Evolutionary conservation across 2,888 invertebrate species (phyloP).

Genomic region (Philhelius pedissequus): DNA sequence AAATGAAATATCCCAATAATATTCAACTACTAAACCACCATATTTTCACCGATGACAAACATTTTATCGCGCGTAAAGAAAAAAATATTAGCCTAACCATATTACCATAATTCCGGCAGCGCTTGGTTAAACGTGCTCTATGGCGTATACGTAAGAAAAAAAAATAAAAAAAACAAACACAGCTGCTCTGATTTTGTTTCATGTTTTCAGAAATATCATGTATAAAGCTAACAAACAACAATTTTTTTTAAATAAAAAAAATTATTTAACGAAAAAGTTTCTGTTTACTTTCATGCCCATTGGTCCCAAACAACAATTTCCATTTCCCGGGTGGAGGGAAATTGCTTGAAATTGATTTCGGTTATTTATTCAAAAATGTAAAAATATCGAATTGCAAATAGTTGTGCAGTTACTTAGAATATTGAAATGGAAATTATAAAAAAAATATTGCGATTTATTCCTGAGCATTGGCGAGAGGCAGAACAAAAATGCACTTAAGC

Average conservation of each 20-base stretch:
- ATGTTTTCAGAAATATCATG: not conserved
- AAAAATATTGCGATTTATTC: not conserved
- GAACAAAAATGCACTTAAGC: not conserved
- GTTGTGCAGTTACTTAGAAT: not conserved
- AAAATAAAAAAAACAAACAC: not conserved
- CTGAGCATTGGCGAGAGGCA: too few relatives aligned
- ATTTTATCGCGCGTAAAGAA: not conserved
- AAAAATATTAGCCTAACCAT: not conserved
- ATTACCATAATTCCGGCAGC: not conserved
- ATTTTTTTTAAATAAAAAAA: not conserved
- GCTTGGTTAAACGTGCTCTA: not conserved
- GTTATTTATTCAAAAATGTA: not conserved
- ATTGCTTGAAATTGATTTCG: not conserved
- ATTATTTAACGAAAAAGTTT: not conserved
- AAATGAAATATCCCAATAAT: not conserved
- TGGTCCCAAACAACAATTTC: not conserved
- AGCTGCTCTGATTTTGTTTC: not conserved
- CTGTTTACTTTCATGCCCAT: not conserved
- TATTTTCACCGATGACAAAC: not conserved
- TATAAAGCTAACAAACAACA: not conserved
- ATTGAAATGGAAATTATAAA: not conserved
- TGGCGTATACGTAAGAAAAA: conserved; percentile 11
- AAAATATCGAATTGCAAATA: not conserved
- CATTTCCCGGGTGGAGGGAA: not conserved
- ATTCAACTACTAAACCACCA: not conserved